Evolutionary conservation across 2,888 invertebrate species (phyloP).

Genomic region (Minunthozetes semirufus): DNA sequence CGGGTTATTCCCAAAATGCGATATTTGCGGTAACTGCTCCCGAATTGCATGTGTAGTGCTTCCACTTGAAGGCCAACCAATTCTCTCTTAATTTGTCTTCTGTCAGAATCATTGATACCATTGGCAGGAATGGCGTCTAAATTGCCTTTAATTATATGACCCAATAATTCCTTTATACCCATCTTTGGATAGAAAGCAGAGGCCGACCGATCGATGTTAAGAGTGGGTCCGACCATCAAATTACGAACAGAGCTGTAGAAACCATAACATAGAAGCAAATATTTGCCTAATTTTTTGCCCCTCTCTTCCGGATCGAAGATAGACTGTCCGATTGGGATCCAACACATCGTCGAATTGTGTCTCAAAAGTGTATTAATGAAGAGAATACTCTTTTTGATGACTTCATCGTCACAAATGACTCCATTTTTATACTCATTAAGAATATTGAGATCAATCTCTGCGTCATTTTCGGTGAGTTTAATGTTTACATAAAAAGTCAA

Average conservation of each 20-base stretch:
- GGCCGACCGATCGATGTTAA: slow-evolving; percentile 19
- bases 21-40: slow-evolving; percentile 16
- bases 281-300: neutral
- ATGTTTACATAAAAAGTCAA: neutral
- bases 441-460: neutral
- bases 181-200: neutral
- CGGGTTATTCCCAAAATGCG: slow-evolving; percentile 4
- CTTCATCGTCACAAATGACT: neutral
- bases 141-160: neutral
- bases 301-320: neutral
- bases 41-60: slow-evolving; percentile 23
- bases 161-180: neutral
- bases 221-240: slow-evolving; percentile 13
- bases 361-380: slow-evolving; percentile 22
- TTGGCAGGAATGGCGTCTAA: neutral
- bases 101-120: neutral
- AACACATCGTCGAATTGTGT: neutral
- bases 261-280: neutral
- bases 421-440: slow-evolving; percentile 1
- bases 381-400: neutral
- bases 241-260: slow-evolving; percentile 18
- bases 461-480: neutral
- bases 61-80: slow-evolving; percentile 25
- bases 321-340: slow-evolving; percentile 25
- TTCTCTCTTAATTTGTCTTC: slow-evolving; percentile 14